phyloP scores from a whole-genome alignment of 2,797 vertebrate species.

The Megaceryle alcyon region DNA sequence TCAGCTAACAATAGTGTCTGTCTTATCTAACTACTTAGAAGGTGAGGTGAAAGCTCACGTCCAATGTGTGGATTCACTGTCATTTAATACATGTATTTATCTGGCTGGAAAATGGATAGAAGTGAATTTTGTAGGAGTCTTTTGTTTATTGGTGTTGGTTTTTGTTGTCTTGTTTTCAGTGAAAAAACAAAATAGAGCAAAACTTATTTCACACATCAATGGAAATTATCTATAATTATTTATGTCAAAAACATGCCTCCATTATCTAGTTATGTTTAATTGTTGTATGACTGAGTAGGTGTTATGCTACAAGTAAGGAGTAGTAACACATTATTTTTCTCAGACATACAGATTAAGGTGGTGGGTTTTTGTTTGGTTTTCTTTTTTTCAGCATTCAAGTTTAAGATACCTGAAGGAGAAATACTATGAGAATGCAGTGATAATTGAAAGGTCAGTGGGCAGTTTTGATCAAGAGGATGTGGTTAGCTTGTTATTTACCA shows the following conservation, averaged over 20 bases:
- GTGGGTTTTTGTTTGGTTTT: neutral
- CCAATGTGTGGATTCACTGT: neutral
- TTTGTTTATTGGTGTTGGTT: too few species aligned
- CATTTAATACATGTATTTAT: neutral
- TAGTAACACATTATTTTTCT: neutral
- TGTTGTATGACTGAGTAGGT: neutral
- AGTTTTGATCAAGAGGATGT: neutral
- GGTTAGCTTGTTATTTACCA: neutral
- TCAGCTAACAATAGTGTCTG: neutral
- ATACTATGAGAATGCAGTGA: neutral
- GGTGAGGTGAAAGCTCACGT: neutral
- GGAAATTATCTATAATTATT: neutral
- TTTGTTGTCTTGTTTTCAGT: neutral
- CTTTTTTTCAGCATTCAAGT: neutral
- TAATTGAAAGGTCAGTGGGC: neutral
- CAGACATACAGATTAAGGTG: accelerated
- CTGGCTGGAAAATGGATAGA: neutral
- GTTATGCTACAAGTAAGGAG: neutral
- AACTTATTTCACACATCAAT: too few species aligned
- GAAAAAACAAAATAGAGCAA: neutral
- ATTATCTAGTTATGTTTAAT: neutral
- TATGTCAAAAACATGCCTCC: neutral
- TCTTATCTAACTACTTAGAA: neutral
- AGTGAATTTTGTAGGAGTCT: neutral
- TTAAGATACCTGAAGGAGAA: neutral